Base-by-base conservation (phyloP, 1,140 invertebrate genomes). In the Zaprionus kolodkinae region DNA sequence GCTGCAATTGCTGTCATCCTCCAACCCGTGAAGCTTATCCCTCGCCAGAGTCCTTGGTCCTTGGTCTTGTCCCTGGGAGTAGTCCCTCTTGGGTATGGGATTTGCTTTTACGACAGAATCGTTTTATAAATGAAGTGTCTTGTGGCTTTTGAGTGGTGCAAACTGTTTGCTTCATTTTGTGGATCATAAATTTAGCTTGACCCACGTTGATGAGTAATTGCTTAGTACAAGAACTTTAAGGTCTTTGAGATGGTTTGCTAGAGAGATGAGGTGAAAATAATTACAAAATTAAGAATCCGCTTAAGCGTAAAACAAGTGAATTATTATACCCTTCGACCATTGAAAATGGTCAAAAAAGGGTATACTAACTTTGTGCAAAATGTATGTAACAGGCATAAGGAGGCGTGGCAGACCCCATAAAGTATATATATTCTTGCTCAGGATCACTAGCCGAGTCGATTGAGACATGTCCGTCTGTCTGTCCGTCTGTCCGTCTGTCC, bases 111-210 rank as follows among this genome's bases (percentile, higher is more conserved):
- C 64, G 57, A 48, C 63, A 68, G 52, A 67, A 60, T 64, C 77
- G 64, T 76, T 76, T 79, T 55, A 72, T 68, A 79, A 68, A 76
- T 79, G 54, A 79, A 79, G 73, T 79, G 73, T 70, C 76, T 67
- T 79, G 68, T 76, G 76, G 73, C 62, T 71, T 45, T 59, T 40
- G 15, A 62, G 61, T 72, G 43, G 36, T 67, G 65, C 72, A 43
- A 65, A 65, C 69, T 66, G 57, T 71, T 33, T 45, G 67, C 56
- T 68, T 67, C 52, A 76, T 72, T 72, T 67, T 56, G 38, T 48
- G 72, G 30, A 54, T 54, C 65, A 68, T 61, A 54, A 73, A 61
- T 73, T 60, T 36, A 43, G 36, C 50, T 66, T 10, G 25, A 25
- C 9, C n/a, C n/a, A 15, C 40, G 40, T 35, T 55, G 56, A 61